Percentiles rank a stretch among this genome's conserved stretches.
Conservation (phyloP, 1,140 invertebrate genomes). For the Anastrepha ludens region DNA sequence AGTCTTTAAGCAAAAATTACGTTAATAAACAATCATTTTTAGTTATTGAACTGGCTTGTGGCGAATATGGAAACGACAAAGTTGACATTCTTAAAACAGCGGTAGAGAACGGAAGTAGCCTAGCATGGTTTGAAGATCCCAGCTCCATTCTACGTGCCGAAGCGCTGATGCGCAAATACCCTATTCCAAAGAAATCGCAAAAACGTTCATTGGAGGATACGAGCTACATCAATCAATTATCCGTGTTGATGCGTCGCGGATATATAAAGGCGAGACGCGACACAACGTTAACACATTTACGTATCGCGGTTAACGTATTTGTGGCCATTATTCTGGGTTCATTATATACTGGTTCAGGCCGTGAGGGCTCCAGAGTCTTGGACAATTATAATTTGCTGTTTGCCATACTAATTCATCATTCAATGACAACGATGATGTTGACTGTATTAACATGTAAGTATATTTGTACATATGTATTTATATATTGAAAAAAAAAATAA, state of each 20-base stretch:
- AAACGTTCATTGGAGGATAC: conserved; percentile 79
- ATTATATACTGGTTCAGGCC: conserved; percentile 82
- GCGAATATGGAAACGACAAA: conserved; percentile 90
- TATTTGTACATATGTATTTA: conserved; percentile 11
- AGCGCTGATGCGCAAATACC: conserved; percentile 76
- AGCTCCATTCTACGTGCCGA: conserved; percentile 76
- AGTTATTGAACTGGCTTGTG: conserved; percentile 93
- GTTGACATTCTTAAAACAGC: conserved; percentile 82
- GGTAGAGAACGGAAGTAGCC: conserved; percentile 82
- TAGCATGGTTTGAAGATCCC: conserved; percentile 82
- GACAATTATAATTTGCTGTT: conserved; percentile 90
- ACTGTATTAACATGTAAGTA: conserved; percentile 87
- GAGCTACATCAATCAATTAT: conserved; percentile 81
- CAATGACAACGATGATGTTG: conserved; percentile 90
- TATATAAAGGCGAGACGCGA: conserved; percentile 84
- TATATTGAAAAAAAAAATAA: neutral
- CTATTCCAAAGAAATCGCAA: conserved; percentile 74
- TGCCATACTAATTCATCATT: conserved; percentile 87
- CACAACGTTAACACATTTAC: conserved; percentile 92
- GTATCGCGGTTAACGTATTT: conserved; percentile 83
- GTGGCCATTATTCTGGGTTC: conserved; percentile 84
- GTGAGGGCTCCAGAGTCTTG: conserved; percentile 82
- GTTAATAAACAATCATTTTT: conserved; percentile 55
- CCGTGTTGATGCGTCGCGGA: conserved; percentile 81
- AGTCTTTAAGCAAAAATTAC: too few species aligned